Evolutionary conservation across 2,113 vertebrate genomes (phyloP).

Genomic region (Paratilapia polleni): DNA sequence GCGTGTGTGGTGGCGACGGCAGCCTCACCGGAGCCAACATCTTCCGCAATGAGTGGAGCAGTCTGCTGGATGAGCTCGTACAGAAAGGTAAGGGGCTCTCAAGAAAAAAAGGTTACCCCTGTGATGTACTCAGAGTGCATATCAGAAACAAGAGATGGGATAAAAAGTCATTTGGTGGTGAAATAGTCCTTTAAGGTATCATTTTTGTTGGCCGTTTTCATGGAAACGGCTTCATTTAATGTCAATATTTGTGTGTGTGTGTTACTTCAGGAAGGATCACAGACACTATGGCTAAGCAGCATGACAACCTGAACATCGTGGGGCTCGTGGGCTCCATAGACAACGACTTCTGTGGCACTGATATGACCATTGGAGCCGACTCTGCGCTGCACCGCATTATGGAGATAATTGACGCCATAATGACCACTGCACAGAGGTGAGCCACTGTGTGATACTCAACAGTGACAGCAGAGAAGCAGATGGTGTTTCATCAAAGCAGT

Average conservation of each 20-base stretch:
- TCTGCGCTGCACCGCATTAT: slow-evolving; percentile 94
- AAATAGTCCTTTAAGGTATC: neutral
- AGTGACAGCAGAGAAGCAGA: neutral
- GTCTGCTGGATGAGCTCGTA: slow-evolving; percentile 88
- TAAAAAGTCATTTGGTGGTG: neutral
- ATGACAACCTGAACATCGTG: slow-evolving; percentile 87
- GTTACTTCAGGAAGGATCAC: slow-evolving; percentile 86
- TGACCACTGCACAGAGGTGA: slow-evolving; percentile 92
- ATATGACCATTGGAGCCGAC: slow-evolving; percentile 96
- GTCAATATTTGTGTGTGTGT: neutral
- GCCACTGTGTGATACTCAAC: neutral
- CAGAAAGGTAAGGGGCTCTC: slow-evolving; percentile 77
- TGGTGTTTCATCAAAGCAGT: neutral
- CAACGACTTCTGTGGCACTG: slow-evolving; percentile 94
- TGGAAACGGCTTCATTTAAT: neutral
- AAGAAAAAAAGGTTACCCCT: neutral
- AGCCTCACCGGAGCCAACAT: slow-evolving; percentile 93
- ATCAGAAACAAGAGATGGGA: neutral
- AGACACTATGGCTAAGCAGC: slow-evolving; percentile 77
- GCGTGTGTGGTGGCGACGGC: slow-evolving; percentile 93
- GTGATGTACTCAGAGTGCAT: neutral
- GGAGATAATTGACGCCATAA: slow-evolving; percentile 93
- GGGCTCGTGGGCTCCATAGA: slow-evolving; percentile 94
- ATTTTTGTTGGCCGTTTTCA: neutral
- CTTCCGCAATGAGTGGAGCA: slow-evolving; percentile 91